These are phyloP conservation scores for Silurus glanis DNA, from an alignment of 2,113 vertebrate species.

Conservation along the genomic window DNA sequence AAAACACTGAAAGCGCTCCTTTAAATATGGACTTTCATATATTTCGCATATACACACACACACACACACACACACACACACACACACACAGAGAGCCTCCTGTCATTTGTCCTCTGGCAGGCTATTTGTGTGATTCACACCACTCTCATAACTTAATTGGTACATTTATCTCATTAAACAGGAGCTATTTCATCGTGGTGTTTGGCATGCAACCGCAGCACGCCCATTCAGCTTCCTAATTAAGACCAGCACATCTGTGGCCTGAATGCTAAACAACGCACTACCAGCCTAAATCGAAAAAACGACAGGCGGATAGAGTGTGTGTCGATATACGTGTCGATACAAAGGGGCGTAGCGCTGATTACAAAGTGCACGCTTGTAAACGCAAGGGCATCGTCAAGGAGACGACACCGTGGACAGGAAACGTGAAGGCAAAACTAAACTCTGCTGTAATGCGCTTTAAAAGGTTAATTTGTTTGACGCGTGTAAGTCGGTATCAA, in stretches of 20 bases:
- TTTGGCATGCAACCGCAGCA: conserved; percentile 51
- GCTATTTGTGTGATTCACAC: conserved; percentile 46
- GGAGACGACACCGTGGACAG: background rate
- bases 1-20: background rate
- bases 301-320: conserved; percentile 32
- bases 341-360: background rate
- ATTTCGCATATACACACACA: background rate
- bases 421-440: background rate
- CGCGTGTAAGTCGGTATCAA: conserved; percentile 5
- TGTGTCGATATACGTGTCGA: conserved; percentile 40
- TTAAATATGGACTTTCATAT: conserved; percentile 15
- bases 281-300: conserved; percentile 29
- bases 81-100: background rate
- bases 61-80: background rate
- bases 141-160: conserved; percentile 57
- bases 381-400: conserved; percentile 8
- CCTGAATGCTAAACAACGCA: conserved; percentile 43
- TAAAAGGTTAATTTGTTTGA: conserved; percentile 19
- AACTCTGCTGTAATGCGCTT: background rate
- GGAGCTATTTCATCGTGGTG: conserved; percentile 52
- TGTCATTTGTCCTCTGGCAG: conserved; percentile 46
- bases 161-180: conserved; percentile 59
- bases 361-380: background rate
- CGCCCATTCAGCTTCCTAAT: conserved; percentile 53
- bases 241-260: conserved; percentile 44